Evolutionary conservation across 1,140 invertebrate genomes (phyloP), one percentile per base, ranked within the genome.

Genomic region (Drosophila kohkoa): DNA sequence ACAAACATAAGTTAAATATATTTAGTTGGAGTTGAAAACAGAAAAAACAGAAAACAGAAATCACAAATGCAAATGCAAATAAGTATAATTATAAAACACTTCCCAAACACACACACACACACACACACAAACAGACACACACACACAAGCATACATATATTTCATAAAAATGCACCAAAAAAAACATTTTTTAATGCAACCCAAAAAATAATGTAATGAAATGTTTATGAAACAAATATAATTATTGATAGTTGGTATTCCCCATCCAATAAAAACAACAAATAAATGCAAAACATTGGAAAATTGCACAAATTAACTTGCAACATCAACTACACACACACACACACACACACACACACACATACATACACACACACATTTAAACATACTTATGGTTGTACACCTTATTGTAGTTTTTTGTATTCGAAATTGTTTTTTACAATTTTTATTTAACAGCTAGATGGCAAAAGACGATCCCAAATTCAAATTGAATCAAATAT

Each of bases 331-430:
- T 48, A 63, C 45, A 78, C 51, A 63, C 43, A 64, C 52, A 72
- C 41, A 71, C 60, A 80, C 52, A 20, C 45, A 69, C 58, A 75
- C 20, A 71, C 35, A 64, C 52, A 77, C 30, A 58, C 57, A 77
- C 51, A 81, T 38, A 69, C 58, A 75, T 15, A 71, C 35, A 64
- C 52, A 77, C 30, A 58, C 57, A 77, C 51, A 81, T 38, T 54
- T 28, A 82, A 32, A 82, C 63, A 87, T 72, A 88, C 76, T 88
- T 87, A 87, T 88, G 82, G 82, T 87, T 87, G 82, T 87, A 87
- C 77, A 81, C 76, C 75, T 75, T 77, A 82, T 82, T 79, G 49
- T 65, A 67, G 69, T 65, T 82, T 82, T 83, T 82, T 83, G 65
- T 81, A 75, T 83, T 64, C 41, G 59, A 38, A 51, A 43, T 63